These are phyloP conservation scores for Babyrousa celebensis DNA, from an alignment of 2,797 vertebrate genomes.

Conservation along the genomic window DNA sequence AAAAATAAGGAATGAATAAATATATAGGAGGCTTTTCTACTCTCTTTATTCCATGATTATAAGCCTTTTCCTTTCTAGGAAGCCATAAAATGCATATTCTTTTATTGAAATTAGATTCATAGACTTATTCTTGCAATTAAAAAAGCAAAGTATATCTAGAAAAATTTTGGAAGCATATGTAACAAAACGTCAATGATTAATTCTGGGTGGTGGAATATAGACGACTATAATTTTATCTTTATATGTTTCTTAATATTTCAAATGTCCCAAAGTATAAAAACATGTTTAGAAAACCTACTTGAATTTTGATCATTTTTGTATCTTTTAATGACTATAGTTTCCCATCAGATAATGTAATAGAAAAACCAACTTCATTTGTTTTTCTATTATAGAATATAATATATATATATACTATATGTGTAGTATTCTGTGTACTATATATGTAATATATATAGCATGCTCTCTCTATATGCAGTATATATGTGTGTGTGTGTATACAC, in stretches of 20 bases:
- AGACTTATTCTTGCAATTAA: conserved; percentile 22
- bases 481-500: too few relatives aligned
- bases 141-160: conserved; percentile 16
- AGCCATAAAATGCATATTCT: background rate
- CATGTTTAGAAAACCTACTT: background rate
- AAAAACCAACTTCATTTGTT: background rate
- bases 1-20: conserved; percentile 18
- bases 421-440: too few relatives aligned
- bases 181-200: background rate
- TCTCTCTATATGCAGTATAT: too few relatives aligned
- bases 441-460: too few relatives aligned
- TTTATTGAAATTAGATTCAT: conserved; percentile 23
- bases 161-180: background rate
- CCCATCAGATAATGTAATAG: background rate
- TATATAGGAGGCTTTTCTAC: background rate
- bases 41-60: conserved; percentile 12
- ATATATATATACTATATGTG: too few relatives aligned
- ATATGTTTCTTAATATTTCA: background rate
- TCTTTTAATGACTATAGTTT: conserved; percentile 39
- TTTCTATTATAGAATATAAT: too few relatives aligned
- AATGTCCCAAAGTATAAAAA: conserved; percentile 18
- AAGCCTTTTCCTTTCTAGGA: conserved; percentile 24
- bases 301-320: background rate
- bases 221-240: conserved; percentile 7
- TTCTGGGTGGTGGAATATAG: background rate